Base-by-base conservation (phyloP, 2,888 invertebrate genomes). In the Melinaea marsaeus region DNA sequence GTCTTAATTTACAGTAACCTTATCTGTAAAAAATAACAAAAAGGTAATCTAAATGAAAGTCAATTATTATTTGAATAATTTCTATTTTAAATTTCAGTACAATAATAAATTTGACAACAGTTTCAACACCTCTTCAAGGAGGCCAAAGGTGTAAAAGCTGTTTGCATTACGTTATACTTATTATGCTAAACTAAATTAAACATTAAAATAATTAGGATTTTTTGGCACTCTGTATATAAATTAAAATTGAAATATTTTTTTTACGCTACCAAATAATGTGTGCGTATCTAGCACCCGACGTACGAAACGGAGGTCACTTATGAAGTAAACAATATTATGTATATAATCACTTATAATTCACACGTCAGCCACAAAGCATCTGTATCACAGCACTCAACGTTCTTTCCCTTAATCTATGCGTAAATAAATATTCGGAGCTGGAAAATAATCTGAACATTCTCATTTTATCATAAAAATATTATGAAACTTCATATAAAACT, bases 21-120 rank as follows among this genome's bases (percentile, higher is more conserved):
- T 4, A 51, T 32, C 7, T 34, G 51, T 51, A 37, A 48, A 58
- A 9, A 58, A 33, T 34, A 33, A 22, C 34, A 51, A 48, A 47
- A 13, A 4, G 47, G 35, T 37, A 37, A 62, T 2, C 1, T 4
- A 51, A 7, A 32, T 51, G 75, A 76, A 78, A 75, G 84, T 80
- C 79, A 71, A 75, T 60, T 55, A 72, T 68, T 69, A 74, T 79
- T 84, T 74, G 80, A 85, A 86, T 89, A 87, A 83, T 86, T 79
- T 88, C 86, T 89, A 87, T 85, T 85, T 78, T 85, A 83, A 83
- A 79, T 83, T 77, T 88, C 78, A 84, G 78, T 87, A 88, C 83
- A 86, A 81, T 88, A 83, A 85, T 87, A 86, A 86, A 86, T 85
- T 74, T 76, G 78, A 81, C 80, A 88, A 90, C 89, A 90, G 88